Evolutionary conservation across 2,797 vertebrate genomes (phyloP), one percentile per base, ranked within the genome.

Genomic region (Pipistrellus pipistrellus): DNA sequence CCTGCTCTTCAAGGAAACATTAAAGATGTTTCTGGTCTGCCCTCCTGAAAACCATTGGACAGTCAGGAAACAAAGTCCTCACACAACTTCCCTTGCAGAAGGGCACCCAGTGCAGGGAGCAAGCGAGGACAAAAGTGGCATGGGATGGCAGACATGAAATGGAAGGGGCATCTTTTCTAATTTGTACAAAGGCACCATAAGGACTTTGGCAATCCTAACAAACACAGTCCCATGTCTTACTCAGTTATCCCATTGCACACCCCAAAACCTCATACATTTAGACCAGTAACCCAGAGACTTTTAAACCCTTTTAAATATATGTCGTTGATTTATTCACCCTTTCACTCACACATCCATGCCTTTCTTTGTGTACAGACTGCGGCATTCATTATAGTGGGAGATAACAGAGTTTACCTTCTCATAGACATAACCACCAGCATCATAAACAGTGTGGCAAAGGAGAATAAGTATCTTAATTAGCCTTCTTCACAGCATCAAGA

Each of bases 381-480:
- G 66, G 8, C 4, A 18, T 4, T 32, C n/a, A 7, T 68, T 20
- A 30, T 0, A 76, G 44, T 7, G 20, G 48, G 30, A 71, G 35
- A 44, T 53, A 83, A 72, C 35, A 91, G 75, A 86, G 66, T 8
- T 85, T 53, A 68, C 25, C 30, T n/a, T 53, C 53, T 78, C 62
- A 69, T 2, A 17, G 17, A 72, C 21, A 51, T 44, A 35, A 91
- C 72, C 21, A 53, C 11, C 78, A 88, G 30, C 18, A 62, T 46
- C 72, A 53, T 73, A 82, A 85, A 90, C 30, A 32, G 44, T 3
- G 93, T 14, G 41, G 27, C 64, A 76, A 94, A 88, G 68, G 75
- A 88, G 73, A 96, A 68, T 41, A 69, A 64, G 10, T 73, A 80
- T 57, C 62, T 72, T 90, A 77, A 86, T 69, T 55, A 88, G 64